These are phyloP conservation scores for Epinephelus lanceolatus DNA, from an alignment of 2,113 vertebrate species.

Conservation along the genomic window DNA sequence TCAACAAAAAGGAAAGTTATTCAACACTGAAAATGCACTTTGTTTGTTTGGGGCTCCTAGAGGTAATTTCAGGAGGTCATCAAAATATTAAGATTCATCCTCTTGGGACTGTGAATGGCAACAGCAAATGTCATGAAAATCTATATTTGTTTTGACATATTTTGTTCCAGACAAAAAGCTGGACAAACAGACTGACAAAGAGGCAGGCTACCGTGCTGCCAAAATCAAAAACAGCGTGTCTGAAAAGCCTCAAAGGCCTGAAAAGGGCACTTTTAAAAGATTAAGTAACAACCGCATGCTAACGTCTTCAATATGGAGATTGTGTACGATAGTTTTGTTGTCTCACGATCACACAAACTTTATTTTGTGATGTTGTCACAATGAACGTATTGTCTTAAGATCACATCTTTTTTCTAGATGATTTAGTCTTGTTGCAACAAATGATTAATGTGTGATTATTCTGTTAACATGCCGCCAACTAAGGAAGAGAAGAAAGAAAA, in stretches of 20 bases:
- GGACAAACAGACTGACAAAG: neutral
- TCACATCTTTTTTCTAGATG: neutral
- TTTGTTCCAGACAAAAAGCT: neutral
- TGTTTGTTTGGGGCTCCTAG: no score
- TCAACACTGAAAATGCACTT: no score
- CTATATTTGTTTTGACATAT: neutral
- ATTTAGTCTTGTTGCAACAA: constrained; percentile 25
- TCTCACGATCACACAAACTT: constrained; percentile 8
- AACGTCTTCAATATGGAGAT: constrained; percentile 32
- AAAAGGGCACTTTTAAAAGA: constrained; percentile 8
- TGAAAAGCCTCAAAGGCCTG: neutral
- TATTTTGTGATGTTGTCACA: constrained; percentile 13
- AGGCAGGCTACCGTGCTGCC: neutral
- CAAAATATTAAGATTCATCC: neutral
- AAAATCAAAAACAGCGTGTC: neutral
- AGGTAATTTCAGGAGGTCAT: neutral
- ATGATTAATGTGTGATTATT: constrained; percentile 5
- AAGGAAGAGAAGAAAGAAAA: neutral
- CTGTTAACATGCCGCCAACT: constrained; percentile 10
- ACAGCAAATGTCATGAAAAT: neutral
- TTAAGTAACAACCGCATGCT: neutral
- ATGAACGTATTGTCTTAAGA: constrained; percentile 9
- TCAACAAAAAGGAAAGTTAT: no score
- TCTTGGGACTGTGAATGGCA: neutral
- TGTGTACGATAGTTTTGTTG: constrained; percentile 24